Base-by-base conservation (phyloP, 2,113 vertebrate genomes). In the Microcebus ravelobensis region DNA sequence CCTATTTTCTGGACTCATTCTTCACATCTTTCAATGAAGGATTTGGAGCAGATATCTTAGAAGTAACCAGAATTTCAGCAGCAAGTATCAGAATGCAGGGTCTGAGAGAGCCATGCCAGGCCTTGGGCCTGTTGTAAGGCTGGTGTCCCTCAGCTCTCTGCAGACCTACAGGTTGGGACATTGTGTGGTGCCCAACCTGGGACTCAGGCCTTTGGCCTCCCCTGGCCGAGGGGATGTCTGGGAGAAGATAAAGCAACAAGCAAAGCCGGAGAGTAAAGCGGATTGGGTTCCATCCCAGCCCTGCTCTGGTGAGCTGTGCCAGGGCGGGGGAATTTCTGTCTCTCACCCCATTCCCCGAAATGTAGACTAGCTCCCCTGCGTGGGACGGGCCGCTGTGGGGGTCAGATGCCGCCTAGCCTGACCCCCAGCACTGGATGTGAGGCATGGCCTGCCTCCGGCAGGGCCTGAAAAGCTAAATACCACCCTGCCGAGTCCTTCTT, bases 371-470 rank as follows among this genome's bases (percentile, higher is more conserved):
- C 21, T 8, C 29, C 70, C 29, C 45, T 39, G 31, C 13, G 0
- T 5, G 21, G 13, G 23, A 50, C 31, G 13, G 23, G 59, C 36
- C 45, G n/a, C 48, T 8, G 8, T 31, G 59, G 91, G 20, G 45
- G 42, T 27, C 15, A 2, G 1, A 52, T 1, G 27, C 21, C 2
- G 27, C 14, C 11, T 8, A 23, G 25, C 6, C 27, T 61, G 18
- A 3, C 45, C 45, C 45, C 45, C 45, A 45, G 23, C 0, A 1
- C 2, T 17, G 27, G 70, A 14, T 21, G 25, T 68, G 31, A 7
- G 39, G n/a, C 20, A 6, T 2, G 0, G 10, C 36, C 39, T 4
- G 1, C 25, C 21, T 8, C 23, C 13, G 4, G 8, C 39, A 13
- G 27, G 34, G 15, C 0, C 29, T 48, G 3, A 8, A 65, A 14